A percentile compares a stretch with the other conserved stretches of the same genome.
Evolutionary conservation across 2,113 vertebrate species (phyloP).

Genomic region (Perognathus longimembris): DNA sequence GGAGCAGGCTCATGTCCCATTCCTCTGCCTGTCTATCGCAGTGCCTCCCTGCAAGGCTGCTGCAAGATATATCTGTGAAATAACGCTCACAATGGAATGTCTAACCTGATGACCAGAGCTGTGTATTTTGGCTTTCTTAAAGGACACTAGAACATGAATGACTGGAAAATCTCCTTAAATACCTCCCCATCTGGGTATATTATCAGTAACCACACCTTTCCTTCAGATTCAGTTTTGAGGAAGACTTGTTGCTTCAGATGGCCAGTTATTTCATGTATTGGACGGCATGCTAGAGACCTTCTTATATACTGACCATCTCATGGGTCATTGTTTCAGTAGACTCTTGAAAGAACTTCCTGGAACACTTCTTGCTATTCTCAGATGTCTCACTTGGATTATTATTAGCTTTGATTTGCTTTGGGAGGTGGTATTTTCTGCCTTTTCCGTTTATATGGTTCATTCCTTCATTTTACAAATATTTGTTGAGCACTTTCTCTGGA

Average conservation of each 20-base stretch:
- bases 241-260: background rate
- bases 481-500: background rate
- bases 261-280: background rate
- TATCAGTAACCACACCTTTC: background rate
- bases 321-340: background rate
- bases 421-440: background rate
- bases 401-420: background rate
- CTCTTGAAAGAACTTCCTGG: background rate
- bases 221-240: background rate
- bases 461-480: background rate
- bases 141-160: accelerated
- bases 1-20: accelerated
- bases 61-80: background rate
- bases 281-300: background rate
- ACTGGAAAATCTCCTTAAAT: background rate
- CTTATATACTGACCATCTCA: no score
- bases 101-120: background rate
- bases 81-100: background rate
- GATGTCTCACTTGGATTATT: background rate
- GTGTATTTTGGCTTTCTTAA: background rate
- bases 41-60: accelerated
- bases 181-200: no score
- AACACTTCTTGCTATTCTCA: background rate
- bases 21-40: no score
- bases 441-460: background rate